Conservation (phyloP, 92 coral and sea anemone species). For the Parazoanthus swiftii region DNA sequence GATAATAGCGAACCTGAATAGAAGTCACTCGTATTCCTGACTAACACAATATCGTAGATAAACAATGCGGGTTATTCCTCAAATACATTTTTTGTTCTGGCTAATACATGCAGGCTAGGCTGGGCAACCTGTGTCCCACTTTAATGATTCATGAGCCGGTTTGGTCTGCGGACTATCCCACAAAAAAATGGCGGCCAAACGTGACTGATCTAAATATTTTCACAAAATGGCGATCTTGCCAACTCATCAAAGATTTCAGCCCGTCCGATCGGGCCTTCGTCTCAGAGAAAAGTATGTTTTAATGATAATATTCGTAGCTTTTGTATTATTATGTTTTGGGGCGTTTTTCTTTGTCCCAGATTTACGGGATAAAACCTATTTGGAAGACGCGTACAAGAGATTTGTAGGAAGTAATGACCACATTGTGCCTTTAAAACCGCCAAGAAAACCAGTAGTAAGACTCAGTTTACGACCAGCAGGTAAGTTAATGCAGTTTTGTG, state of each 20-base stretch:
- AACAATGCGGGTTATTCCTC: too few species aligned
- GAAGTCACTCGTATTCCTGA: too few species aligned
- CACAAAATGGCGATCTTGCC: slow-evolving; percentile 91
- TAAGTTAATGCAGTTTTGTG: slow-evolving; percentile 5
- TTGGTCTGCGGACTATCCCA: slow-evolving; percentile 36
- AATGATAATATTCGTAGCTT: slow-evolving; percentile 86
- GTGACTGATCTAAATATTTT: neutral
- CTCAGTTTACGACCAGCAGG: slow-evolving; percentile 45
- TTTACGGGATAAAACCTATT: slow-evolving; percentile 71
- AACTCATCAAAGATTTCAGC: slow-evolving; percentile 91
- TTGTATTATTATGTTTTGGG: slow-evolving; percentile 89
- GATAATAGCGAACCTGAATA: too few species aligned
- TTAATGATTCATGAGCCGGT: neutral
- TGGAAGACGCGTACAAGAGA: slow-evolving; percentile 83
- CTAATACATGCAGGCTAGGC: too few species aligned
- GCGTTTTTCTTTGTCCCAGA: slow-evolving; percentile 99
- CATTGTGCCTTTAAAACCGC: slow-evolving; percentile 85
- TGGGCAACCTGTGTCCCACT: neutral
- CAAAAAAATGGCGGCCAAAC: slow-evolving; percentile 52
- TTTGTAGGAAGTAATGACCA: slow-evolving; percentile 80
- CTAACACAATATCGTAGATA: too few species aligned
- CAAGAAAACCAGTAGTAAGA: slow-evolving; percentile 70
- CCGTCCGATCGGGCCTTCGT: slow-evolving; percentile 90
- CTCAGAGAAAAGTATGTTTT: slow-evolving; percentile 96
- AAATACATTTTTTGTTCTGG: too few species aligned